A percentile compares a stretch with the other conserved stretches of the same genome.
Evolutionary conservation across 2,888 invertebrate genomes (phyloP).

Genomic region (Lypha dubia): DNA sequence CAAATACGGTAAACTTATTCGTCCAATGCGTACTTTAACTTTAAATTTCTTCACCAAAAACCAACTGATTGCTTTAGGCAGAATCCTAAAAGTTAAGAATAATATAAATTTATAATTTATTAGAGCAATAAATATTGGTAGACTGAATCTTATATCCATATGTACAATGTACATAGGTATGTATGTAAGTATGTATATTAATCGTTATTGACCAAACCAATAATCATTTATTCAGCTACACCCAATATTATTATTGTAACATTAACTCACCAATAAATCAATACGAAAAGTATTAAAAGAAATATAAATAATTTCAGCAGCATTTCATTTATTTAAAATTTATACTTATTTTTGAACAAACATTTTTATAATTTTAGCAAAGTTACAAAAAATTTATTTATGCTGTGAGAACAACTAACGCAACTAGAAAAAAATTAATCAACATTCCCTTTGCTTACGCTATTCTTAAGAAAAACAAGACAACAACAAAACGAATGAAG

Average conservation of each 20-base stretch:
- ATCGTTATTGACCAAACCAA: slow-evolving; percentile 22
- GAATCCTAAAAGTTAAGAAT: slow-evolving; percentile 85
- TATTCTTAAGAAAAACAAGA: slow-evolving; percentile 53
- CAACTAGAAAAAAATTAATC: slow-evolving; percentile 41
- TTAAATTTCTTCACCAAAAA: slow-evolving; percentile 91
- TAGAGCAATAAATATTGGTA: slow-evolving; percentile 74
- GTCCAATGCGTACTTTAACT: slow-evolving; percentile 91
- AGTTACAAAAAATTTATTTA: background rate
- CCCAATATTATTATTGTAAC: slow-evolving; percentile 27
- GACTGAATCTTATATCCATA: slow-evolving; percentile 75
- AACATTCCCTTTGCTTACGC: slow-evolving; percentile 12
- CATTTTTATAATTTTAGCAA: slow-evolving; percentile 47
- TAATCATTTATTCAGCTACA: slow-evolving; percentile 32
- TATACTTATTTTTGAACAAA: slow-evolving; percentile 2
- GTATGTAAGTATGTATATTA: no score
- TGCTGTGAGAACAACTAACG: slow-evolving; percentile 13
- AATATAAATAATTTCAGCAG: slow-evolving; percentile 78
- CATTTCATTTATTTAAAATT: slow-evolving; percentile 73
- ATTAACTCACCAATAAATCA: slow-evolving; percentile 80
- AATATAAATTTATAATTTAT: no score
- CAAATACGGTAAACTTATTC: slow-evolving; percentile 90
- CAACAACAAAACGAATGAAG: slow-evolving; percentile 59
- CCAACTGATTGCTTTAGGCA: slow-evolving; percentile 91
- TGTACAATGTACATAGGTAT: no score
- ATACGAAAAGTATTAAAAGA: slow-evolving; percentile 76